Evolutionary conservation across 2,888 invertebrate genomes (phyloP), one percentile per base, ranked within the genome.

Genomic region (Poecilobothrus nobilitatus): DNA sequence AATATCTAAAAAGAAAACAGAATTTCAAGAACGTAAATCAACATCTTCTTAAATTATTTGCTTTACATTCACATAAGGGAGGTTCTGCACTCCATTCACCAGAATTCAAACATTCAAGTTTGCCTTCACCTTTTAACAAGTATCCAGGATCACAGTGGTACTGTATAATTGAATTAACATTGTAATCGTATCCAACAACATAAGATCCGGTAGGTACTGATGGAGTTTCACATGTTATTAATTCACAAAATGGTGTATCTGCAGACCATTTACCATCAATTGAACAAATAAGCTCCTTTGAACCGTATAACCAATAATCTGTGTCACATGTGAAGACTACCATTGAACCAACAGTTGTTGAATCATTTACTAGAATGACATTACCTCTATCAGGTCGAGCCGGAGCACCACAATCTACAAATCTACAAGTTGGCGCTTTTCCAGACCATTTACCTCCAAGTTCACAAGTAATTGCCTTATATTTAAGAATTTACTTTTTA

Each of bases 111-210:
- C 94, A 95, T 18, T 86, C 85, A 63, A 91, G 86, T 63, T 84
- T 86, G 0, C 86, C 78, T 73, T 89, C 89, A 0, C 95, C 94
- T 8, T 88, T 86, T 70, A 95, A 84, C 70, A 89, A 85, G 79
- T 94, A 90, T 0, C 95, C 95, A 0, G 88, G 85, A 79, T 94
- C 94, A 78, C 95, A 95, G 76, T 93, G 90, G 80, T 94, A 95
- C 77, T 92, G 90, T 66, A 95, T 93, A 41, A 87, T 88, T 0
- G 94, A 93, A 79, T 94, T 92, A 0, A 95, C 89, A 77, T 94
- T 93, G 78, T 94, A 90, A 77, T 94, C 94, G 77, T 94, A 94
- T 0, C 93, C 94, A 21, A 93, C 91, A 70, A 95, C 93, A 80
- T 89, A 94, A 10, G 93, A 91, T 9, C 93, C 94, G 0, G 90